Conservation (phyloP, 2,113 vertebrate species). For the Lepus americanus region DNA sequence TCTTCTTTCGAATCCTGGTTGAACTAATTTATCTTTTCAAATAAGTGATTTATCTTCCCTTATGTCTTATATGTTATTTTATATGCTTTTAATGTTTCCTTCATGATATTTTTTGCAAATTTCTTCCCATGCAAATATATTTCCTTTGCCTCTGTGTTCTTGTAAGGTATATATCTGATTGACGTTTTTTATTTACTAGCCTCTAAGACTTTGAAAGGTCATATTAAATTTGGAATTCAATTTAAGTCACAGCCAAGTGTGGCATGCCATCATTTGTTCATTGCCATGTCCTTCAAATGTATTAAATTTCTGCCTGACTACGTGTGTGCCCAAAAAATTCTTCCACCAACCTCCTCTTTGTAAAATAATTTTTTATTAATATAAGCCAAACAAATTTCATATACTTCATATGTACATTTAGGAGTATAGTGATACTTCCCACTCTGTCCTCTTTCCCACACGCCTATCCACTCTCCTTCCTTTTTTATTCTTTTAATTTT, state of each 20-base stretch:
- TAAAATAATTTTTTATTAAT: too few relatives aligned
- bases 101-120: neutral
- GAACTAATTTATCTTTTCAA: neutral
- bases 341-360: neutral
- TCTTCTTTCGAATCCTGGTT: neutral
- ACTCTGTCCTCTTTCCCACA: too few relatives aligned
- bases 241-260: slow-evolving; percentile 33
- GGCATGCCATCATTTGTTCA: neutral
- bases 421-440: too few relatives aligned
- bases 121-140: neutral
- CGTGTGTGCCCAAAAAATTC: neutral
- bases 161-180: neutral
- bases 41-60: neutral
- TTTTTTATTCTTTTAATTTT: too few relatives aligned
- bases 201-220: slow-evolving; percentile 3
- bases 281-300: neutral
- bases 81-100: neutral
- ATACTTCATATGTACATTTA: too few relatives aligned
- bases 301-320: neutral
- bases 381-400: too few relatives aligned
- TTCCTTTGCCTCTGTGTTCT: neutral
- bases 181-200: slow-evolving; percentile 18
- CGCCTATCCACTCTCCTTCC: too few relatives aligned
- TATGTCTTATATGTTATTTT: neutral
- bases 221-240: neutral